Evolutionary conservation across 2,797 vertebrate species (phyloP).

Genomic region (Tympanoctomys barrerae): DNA sequence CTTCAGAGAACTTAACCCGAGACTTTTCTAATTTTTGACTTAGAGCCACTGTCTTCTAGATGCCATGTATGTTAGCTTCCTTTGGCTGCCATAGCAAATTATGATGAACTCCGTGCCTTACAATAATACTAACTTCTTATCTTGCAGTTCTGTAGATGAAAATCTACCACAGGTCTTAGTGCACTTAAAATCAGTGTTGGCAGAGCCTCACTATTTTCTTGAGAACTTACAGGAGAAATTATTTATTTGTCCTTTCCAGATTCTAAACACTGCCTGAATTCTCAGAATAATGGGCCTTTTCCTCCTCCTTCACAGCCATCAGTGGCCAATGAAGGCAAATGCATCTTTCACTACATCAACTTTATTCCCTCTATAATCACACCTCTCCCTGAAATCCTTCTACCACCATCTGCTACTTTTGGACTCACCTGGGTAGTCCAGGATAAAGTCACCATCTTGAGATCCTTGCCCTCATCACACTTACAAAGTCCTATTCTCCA

Average conservation of each 20-base stretch:
- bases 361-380: not conserved
- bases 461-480: not conserved
- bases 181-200: not conserved
- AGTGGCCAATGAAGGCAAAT: not conserved
- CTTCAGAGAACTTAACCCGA: not conserved
- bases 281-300: not conserved
- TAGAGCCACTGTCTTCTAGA: not conserved
- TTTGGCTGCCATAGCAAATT: slow-evolving; percentile 10
- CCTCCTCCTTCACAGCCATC: not conserved
- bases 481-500: not conserved
- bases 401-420: not conserved
- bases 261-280: not conserved
- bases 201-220: not conserved
- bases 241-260: not conserved
- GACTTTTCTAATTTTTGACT: not conserved
- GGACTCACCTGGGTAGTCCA: not conserved
- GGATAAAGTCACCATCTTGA: not conserved
- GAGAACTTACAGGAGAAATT: not conserved
- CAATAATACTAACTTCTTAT: not conserved
- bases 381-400: not conserved
- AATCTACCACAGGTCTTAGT: not conserved
- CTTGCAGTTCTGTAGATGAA: not conserved
- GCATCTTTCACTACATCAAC: not conserved
- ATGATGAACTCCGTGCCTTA: not conserved
- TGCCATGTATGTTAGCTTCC: not conserved